Base-by-base conservation (phyloP, 2,888 invertebrate species). In the Seira musarum region DNA sequence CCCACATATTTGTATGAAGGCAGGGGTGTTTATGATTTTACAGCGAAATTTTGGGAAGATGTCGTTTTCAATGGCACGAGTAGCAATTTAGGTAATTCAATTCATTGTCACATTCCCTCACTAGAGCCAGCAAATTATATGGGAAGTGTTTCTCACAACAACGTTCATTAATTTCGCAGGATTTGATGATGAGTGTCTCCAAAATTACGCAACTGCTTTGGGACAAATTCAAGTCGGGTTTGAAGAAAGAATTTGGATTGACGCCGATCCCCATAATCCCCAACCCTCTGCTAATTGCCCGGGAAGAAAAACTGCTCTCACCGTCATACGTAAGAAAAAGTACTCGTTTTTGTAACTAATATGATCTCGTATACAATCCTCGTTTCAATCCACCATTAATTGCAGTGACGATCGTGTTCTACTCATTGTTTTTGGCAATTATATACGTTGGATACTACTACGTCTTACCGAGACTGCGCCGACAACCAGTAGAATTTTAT, bases 391-490 rank as follows among this genome's bases (percentile, higher is more conserved):
- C 10, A 63, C 10, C 6, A 24, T n/a, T 57, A 1, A 66, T 35
- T 80, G 2, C 76, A 85, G 85, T 85, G 73, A 85, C 85, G 1
- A 73, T 84, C n/a, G 60, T 85, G 6, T 81, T 85, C 68, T 77
- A 70, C 46, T 19, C 61, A 1, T 17, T 85, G 13, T 63, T 83
- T 24, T 30, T 82, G 24, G 84, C 76, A 1, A 15, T 79, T 8
- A 65, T 66, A 1, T 83, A 53, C 19, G 72, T 79, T 0, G 79
- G 78, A 1, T 78, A 71, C 22, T 63, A 61, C 10, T 75, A 40
- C 25, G 79, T 79, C 21, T 15, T 66, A 13, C 82, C 82, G 5
- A 73, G 74, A 22, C 53, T 78, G 0, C 64, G n/a, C 57, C 1
- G n/a, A 40, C 25, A 25, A 24, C 60, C 0, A 15, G 77, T 65